Base-by-base conservation (phyloP, 2,888 invertebrate species). In the Cheilosia vulpina region DNA sequence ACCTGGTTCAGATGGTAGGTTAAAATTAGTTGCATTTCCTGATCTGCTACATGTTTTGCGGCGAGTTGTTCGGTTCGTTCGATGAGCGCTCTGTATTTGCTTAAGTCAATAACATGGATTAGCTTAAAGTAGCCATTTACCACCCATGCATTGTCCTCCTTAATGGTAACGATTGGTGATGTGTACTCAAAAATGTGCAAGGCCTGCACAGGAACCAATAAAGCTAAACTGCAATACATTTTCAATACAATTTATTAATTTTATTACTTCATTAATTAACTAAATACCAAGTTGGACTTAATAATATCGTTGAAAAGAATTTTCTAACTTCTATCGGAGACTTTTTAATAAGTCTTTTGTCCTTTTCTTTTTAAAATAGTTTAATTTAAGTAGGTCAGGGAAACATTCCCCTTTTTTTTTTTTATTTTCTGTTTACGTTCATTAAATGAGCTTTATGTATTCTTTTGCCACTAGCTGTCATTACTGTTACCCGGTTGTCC, bases 71-170 rank as follows among this genome's bases (percentile, higher is more conserved):
- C 65, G 21, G 50, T 21, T 19, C 4, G 11, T 21, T 21, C 21
- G 21, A 50, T 21, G 9, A 50, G 19, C 13, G 50, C 50, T 21
- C 13, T 50, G 21, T 50, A 50, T 19, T 50, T 50, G 4, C 2
- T 50, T 13, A 50, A 21, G 21, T 43, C 43, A n/a, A 43, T 43
- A 4, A 43, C 43, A n/a, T 43, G 43, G 43, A 43, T 43, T n/a
- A n/a, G 50, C 13, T 21, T 50, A 4, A 50, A 50, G 50, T 43
- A 50, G 11, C 50, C 21, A 21, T 50, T 50, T 21, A 21, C 13
- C 11, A 47, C 47, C 90, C 89, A 91, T 88, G 91, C 88, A 90
- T 89, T 89, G 89, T 5, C 31, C 31, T 11, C 34, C 34, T 34
- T 34, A 34, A 34, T 34, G 9, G 34, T 34, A 34, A 34, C 71